A percentile compares a stretch with the other conserved stretches of the same genome.
Conservation (phyloP, 2,888 invertebrate genomes). For the Andrena praecox region DNA sequence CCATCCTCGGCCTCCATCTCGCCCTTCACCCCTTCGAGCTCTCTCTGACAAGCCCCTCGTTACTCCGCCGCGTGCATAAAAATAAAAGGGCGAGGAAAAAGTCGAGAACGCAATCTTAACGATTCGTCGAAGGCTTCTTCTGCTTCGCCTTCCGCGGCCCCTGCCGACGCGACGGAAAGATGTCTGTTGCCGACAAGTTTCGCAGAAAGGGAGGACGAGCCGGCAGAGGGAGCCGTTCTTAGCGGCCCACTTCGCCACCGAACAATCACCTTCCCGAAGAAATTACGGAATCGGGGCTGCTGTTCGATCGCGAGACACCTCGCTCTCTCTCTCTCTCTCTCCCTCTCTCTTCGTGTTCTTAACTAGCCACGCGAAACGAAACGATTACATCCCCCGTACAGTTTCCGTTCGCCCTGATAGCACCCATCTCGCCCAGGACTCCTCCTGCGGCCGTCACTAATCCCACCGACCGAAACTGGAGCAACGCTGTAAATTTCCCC, state of each 20-base stretch:
- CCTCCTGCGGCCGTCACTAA: slow-evolving; percentile 40
- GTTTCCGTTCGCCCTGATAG: no score
- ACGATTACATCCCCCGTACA: neutral
- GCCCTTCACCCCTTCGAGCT: slow-evolving; percentile 44
- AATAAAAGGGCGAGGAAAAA: slow-evolving; percentile 65
- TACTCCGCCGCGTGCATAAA: slow-evolving; percentile 71
- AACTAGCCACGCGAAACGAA: neutral
- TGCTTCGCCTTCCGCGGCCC: slow-evolving; percentile 30
- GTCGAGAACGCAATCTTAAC: slow-evolving; percentile 73
- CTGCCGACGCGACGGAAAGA: slow-evolving; percentile 19
- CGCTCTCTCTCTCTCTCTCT: neutral
- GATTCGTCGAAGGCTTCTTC: slow-evolving; percentile 66
- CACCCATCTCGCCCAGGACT: neutral
- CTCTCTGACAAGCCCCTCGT: slow-evolving; percentile 73
- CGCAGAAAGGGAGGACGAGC: slow-evolving; percentile 36
- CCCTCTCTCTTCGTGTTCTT: neutral
- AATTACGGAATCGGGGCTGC: no score
- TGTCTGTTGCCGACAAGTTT: slow-evolving; percentile 54
- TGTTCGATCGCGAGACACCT: no score
- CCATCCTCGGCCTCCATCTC: slow-evolving; percentile 39
- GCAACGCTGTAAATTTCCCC: slow-evolving; percentile 71
- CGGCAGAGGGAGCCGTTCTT: neutral
- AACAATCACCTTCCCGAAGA: no score
- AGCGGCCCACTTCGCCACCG: neutral
- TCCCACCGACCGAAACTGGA: slow-evolving; percentile 70